phyloP scores from a whole-genome alignment of 2,888 invertebrate species.

The Leucoptera coffeella region DNA sequence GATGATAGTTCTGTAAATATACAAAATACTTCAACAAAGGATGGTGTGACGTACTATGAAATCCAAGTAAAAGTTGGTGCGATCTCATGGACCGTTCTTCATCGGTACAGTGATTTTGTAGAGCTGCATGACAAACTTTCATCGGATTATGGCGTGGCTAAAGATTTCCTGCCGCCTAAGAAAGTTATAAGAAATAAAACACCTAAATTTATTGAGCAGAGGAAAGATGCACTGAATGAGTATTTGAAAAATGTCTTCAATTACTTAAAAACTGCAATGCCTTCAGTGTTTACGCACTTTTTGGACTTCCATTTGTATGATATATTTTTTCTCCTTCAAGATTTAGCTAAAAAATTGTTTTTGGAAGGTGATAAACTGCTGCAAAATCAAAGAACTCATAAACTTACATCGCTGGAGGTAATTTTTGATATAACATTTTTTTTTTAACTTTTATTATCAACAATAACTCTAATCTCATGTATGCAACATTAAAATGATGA shows the following conservation, averaged over 20 bases:
- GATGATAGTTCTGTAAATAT: conserved; percentile 62
- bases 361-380: conserved; percentile 67
- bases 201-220: conserved; percentile 78
- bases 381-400: conserved; percentile 56
- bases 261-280: conserved; percentile 72
- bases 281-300: conserved; percentile 75
- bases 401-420: conserved; percentile 76
- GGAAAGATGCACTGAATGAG: conserved; percentile 70
- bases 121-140: conserved; percentile 83
- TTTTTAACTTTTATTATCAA: too few species aligned
- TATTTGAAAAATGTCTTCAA: conserved; percentile 75
- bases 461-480: too few species aligned
- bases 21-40: conserved; percentile 57
- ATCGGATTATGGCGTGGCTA: conserved; percentile 71
- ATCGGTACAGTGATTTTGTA: conserved; percentile 86
- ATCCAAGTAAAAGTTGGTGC: conserved; percentile 65
- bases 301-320: conserved; percentile 87
- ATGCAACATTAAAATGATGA: too few species aligned
- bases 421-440: too few species aligned
- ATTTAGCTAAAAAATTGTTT: conserved; percentile 72
- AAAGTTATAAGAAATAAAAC: conserved; percentile 88
- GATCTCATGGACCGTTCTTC: conserved; percentile 75
- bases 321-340: conserved; percentile 78
- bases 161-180: conserved; percentile 86
- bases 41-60: conserved; percentile 66